phyloP scores from a whole-genome alignment of 53 echinoderm and acorn worm species.

The Astropecten irregularis region DNA sequence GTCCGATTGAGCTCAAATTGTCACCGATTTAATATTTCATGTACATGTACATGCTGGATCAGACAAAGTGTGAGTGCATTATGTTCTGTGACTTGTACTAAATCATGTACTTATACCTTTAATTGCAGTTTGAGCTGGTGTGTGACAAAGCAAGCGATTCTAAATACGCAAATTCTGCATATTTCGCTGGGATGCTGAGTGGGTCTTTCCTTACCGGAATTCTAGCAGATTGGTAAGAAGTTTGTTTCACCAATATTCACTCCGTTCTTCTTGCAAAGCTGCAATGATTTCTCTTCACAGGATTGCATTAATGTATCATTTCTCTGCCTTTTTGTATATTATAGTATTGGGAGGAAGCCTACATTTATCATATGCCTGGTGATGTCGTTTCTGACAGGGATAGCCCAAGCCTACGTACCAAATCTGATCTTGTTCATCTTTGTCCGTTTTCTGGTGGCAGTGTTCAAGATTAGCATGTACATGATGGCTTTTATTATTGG shows the following conservation, averaged over 20 bases:
- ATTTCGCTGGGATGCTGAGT: slow-evolving; percentile 28
- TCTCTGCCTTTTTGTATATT: too few species aligned
- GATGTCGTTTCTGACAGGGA: neutral
- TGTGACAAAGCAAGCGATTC: neutral
- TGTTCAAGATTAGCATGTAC: slow-evolving; percentile 10
- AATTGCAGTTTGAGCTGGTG: slow-evolving; percentile 49
- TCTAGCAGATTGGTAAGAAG: slow-evolving; percentile 41
- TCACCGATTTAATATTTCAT: too few species aligned
- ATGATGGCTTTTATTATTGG: slow-evolving; percentile 40
- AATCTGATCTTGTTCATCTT: slow-evolving; percentile 6
- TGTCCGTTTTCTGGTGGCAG: slow-evolving; percentile 37
- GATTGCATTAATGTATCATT: too few species aligned
- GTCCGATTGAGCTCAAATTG: too few species aligned
- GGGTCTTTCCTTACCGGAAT: slow-evolving; percentile 4
- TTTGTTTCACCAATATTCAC: too few species aligned
- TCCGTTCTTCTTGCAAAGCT: too few species aligned
- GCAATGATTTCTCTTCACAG: too few species aligned
- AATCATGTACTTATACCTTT: too few species aligned
- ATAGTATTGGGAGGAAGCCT: slow-evolving; percentile 27
- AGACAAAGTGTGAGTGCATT: too few species aligned
- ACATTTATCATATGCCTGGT: slow-evolving; percentile 10
- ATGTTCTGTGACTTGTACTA: too few species aligned
- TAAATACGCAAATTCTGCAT: slow-evolving; percentile 16
- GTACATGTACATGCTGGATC: too few species aligned
- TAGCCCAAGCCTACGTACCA: slow-evolving; percentile 45